phyloP scores from a whole-genome alignment of 2,888 invertebrate genomes.

The Nezara viridula region DNA sequence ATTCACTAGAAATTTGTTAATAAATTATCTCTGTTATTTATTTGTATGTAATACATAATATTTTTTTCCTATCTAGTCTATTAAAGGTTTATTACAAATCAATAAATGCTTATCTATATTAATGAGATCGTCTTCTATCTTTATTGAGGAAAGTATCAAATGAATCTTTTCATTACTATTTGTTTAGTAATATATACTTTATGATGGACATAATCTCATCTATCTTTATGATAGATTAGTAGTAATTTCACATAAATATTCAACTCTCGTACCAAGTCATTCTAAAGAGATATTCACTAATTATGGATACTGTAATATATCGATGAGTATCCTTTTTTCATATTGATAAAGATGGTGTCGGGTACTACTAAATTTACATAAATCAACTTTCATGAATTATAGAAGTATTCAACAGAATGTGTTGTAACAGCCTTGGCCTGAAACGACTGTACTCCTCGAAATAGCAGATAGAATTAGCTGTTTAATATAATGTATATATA shows the following conservation, averaged over 20 bases:
- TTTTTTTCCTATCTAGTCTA: neutral
- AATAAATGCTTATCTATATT: neutral
- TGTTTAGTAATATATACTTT: neutral
- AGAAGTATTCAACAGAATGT: neutral
- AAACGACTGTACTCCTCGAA: neutral
- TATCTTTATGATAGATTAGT: too few species aligned
- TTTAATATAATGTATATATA: neutral
- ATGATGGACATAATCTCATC: neutral
- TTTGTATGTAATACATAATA: neutral
- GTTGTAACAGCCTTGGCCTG: neutral
- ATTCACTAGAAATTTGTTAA: neutral
- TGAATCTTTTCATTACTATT: neutral
- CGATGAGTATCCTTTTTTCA: neutral
- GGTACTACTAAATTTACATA: neutral
- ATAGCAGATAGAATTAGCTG: too few species aligned
- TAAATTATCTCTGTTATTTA: neutral
- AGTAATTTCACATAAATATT: neutral
- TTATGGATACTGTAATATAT: neutral
- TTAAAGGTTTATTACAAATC: neutral
- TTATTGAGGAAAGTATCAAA: neutral
- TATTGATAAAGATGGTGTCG: neutral
- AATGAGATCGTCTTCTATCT: neutral
- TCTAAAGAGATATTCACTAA: neutral
- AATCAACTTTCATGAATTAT: neutral
- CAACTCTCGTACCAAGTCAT: neutral